Conservation (phyloP, 2,113 vertebrate species). For the Scatophagus argus region DNA sequence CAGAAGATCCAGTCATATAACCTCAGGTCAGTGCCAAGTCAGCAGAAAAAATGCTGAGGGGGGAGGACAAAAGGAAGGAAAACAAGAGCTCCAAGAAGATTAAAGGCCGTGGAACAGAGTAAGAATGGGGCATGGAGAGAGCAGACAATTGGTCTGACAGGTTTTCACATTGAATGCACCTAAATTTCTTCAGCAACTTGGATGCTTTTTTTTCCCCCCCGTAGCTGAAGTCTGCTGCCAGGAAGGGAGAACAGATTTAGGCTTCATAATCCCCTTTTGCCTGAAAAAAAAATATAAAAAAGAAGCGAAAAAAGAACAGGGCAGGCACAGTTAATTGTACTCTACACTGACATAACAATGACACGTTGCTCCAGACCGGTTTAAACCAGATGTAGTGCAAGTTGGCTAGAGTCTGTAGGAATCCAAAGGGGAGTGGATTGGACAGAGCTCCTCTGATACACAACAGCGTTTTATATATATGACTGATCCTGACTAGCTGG, state of each 20-base stretch:
- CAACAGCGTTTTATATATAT: too few relatives aligned
- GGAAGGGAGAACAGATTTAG: constrained; percentile 64
- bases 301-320: constrained; percentile 55
- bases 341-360: constrained; percentile 50
- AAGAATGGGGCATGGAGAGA: background rate
- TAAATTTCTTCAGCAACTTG: constrained; percentile 61
- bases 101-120: constrained; percentile 20
- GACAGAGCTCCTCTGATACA: background rate
- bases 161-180: constrained; percentile 41
- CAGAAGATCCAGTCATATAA: constrained; percentile 19
- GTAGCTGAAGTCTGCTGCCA: constrained; percentile 53
- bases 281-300: constrained; percentile 51
- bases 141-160: constrained; percentile 18
- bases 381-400: constrained; percentile 55
- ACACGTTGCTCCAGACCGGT: constrained; percentile 60
- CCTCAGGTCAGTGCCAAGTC: constrained; percentile 36
- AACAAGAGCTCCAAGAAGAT: constrained; percentile 6
- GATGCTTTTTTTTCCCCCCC: constrained; percentile 69
- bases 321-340: constrained; percentile 66
- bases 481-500: constrained; percentile 12
- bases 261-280: constrained; percentile 70
- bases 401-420: constrained; percentile 14
- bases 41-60: background rate
- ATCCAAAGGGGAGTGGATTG: constrained; percentile 21
- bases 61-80: background rate